These are phyloP conservation scores for Phrynocephalus guinanensis DNA, from an alignment of 2,797 vertebrate genomes.

Conservation along the genomic window DNA sequence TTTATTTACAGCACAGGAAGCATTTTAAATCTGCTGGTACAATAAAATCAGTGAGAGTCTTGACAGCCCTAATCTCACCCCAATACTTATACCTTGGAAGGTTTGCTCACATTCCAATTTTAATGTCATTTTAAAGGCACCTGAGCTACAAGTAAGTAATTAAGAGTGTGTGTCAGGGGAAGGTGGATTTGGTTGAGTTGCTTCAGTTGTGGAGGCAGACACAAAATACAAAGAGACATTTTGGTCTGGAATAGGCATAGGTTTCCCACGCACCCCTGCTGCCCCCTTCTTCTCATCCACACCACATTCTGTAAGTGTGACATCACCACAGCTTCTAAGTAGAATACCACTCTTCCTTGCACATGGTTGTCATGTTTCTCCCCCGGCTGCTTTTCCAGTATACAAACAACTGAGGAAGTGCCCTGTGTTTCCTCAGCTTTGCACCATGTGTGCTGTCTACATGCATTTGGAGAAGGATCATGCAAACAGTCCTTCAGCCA, in stretches of 20 bases:
- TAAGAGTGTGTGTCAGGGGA: constrained; percentile 19
- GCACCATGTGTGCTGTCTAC: constrained; percentile 32
- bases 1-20: constrained; percentile 74
- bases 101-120: constrained; percentile 52
- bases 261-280: neutral
- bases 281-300: constrained; percentile 1
- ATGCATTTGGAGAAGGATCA: constrained; percentile 18
- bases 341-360: constrained; percentile 31
- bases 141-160: constrained; percentile 13
- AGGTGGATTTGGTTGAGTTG: neutral
- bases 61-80: constrained; percentile 60
- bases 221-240: constrained; percentile 11
- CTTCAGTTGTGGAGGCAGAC: constrained; percentile 23
- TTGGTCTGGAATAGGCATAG: constrained; percentile 12
- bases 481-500: neutral
- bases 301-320: constrained; percentile 32
- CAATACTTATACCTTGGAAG: constrained; percentile 49
- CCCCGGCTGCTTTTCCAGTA: constrained; percentile 34
- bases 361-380: constrained; percentile 12
- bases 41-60: constrained; percentile 66
- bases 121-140: constrained; percentile 37
- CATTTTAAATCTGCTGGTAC: constrained; percentile 67
- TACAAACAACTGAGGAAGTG: constrained; percentile 25
- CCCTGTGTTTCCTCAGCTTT: constrained; percentile 48
- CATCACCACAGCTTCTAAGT: constrained; percentile 29